Evolutionary conservation across 2,797 vertebrate genomes (phyloP).

Genomic region (Gallirallus australis): DNA sequence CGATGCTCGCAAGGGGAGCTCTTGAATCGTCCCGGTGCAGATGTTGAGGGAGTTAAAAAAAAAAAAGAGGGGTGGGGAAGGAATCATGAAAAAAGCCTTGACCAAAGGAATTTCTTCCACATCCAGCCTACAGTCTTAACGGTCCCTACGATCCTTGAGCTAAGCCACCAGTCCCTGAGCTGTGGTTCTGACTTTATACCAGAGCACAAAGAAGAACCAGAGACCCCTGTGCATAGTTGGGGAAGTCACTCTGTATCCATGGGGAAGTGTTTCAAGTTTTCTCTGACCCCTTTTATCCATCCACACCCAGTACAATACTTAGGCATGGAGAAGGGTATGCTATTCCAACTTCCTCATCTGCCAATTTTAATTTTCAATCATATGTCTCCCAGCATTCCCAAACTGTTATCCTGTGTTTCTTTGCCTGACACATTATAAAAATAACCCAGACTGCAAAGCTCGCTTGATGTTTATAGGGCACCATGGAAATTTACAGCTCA

Average conservation of each 20-base stretch:
- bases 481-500: constrained; percentile 28
- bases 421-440: constrained; percentile 23
- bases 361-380: neutral
- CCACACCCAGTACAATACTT: neutral
- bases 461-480: constrained; percentile 9
- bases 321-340: neutral
- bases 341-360: neutral
- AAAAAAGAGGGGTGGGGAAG: accelerated
- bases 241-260: neutral
- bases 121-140: neutral
- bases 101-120: neutral
- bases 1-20: accelerated
- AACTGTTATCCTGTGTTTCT: constrained; percentile 16
- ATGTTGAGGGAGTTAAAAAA: neutral
- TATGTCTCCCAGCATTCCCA: neutral
- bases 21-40: neutral
- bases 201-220: neutral
- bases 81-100: neutral
- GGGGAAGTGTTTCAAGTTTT: neutral
- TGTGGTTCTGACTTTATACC: neutral
- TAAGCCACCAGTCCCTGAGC: neutral
- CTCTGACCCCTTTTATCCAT: neutral
- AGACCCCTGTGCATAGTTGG: neutral
- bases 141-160: neutral
- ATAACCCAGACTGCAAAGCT: constrained; percentile 23